A percentile compares a stretch with the other conserved stretches of the same genome.
Evolutionary conservation across 1,140 invertebrate genomes (phyloP).

Genomic region (Latrodectus geometricus): DNA sequence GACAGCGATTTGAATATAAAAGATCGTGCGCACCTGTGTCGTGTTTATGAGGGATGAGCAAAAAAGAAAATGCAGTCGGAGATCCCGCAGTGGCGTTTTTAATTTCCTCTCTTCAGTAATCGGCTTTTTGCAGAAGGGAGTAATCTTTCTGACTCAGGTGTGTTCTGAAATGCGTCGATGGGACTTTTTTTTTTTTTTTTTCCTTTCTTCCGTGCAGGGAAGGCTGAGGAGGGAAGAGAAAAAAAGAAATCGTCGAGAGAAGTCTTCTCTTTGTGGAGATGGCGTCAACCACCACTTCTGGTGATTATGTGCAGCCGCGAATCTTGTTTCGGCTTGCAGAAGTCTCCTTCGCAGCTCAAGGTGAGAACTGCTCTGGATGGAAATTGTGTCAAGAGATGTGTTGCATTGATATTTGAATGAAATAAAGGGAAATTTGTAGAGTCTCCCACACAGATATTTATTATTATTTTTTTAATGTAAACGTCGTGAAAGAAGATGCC

Average conservation of each 20-base stretch:
- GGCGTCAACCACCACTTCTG: not conserved
- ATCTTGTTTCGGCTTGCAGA: not conserved
- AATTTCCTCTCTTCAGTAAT: not conserved
- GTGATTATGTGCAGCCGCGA: not conserved
- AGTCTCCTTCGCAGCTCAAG: not conserved
- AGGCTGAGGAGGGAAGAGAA: not conserved
- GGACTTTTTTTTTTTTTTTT: not conserved
- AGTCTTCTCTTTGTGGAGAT: not conserved
- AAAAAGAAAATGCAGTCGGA: not conserved
- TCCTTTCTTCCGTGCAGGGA: not conserved
- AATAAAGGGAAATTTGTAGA: too few species aligned
- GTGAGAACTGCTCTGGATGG: too few species aligned
- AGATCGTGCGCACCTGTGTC: too few species aligned
- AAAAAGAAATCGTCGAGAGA: not conserved
- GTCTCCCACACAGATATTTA: too few species aligned
- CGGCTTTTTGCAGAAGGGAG: not conserved
- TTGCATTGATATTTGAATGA: too few species aligned
- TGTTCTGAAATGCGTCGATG: not conserved
- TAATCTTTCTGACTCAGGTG: slow-evolving; percentile 1
- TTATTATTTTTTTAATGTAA: too few species aligned
- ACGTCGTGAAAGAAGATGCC: too few species aligned
- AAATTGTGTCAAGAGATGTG: too few species aligned
- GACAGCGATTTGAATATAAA: too few species aligned
- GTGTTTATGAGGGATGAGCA: not conserved
- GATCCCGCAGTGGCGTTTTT: not conserved